These are phyloP conservation scores for Plecotus auritus DNA, from an alignment of 2,113 vertebrate genomes.

Conservation along the genomic window DNA sequence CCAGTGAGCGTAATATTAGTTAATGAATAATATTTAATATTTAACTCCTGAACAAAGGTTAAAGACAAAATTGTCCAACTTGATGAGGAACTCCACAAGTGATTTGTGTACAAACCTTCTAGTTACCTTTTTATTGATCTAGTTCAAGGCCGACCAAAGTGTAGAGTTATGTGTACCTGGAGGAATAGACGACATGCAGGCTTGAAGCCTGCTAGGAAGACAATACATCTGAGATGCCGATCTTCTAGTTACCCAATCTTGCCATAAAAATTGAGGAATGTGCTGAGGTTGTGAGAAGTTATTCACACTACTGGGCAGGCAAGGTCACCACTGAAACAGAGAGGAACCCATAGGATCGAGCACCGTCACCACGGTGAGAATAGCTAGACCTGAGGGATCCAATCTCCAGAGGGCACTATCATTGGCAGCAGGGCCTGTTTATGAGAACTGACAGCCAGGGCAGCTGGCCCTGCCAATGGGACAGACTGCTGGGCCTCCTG, in stretches of 20 bases:
- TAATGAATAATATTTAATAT: background rate
- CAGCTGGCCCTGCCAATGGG: background rate
- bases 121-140: background rate
- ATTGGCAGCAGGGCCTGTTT: background rate
- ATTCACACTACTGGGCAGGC: background rate
- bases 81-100: background rate
- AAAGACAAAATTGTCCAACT: background rate
- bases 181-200: background rate
- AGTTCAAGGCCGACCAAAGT: background rate
- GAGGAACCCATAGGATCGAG: background rate
- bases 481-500: background rate
- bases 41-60: conserved; percentile 19
- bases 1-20: background rate
- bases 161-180: background rate
- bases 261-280: background rate
- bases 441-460: background rate
- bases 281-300: background rate
- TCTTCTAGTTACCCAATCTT: background rate
- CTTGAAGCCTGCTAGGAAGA: background rate
- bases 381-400: background rate
- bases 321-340: background rate
- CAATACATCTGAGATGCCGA: background rate
- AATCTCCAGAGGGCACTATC: background rate
- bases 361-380: background rate
- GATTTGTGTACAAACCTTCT: background rate